These are phyloP conservation scores for Eupithecia subfuscata DNA, from an alignment of 2,888 invertebrate genomes.

Conservation along the genomic window DNA sequence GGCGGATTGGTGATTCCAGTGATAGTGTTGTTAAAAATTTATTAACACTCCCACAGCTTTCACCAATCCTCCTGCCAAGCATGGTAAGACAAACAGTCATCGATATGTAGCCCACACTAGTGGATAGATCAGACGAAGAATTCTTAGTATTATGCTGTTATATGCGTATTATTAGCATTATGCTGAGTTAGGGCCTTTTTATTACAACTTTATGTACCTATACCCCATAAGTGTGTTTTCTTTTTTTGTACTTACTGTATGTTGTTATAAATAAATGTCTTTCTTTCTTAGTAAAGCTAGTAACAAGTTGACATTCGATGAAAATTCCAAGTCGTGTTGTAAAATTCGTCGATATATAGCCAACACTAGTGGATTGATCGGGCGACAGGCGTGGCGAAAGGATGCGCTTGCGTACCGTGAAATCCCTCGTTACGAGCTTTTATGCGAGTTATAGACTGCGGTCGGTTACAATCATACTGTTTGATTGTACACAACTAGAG, in stretches of 20 bases:
- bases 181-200: too few relatives aligned
- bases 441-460: slow-evolving; percentile 48
- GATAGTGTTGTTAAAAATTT: too few relatives aligned
- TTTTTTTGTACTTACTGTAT: too few relatives aligned
- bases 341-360: not conserved
- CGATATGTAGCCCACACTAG: not conserved
- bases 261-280: too few relatives aligned
- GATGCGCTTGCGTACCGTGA: slow-evolving; percentile 80
- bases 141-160: too few relatives aligned
- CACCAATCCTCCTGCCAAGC: too few relatives aligned
- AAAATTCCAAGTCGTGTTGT: not conserved
- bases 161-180: too few relatives aligned
- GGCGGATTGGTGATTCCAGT: too few relatives aligned
- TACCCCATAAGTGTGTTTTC: too few relatives aligned
- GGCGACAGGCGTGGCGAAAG: slow-evolving; percentile 78
- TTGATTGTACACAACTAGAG: slow-evolving; percentile 41
- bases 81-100: not conserved
- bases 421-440: slow-evolving; percentile 73
- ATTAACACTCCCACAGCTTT: too few relatives aligned
- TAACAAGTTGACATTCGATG: not conserved
- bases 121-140: not conserved
- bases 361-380: slow-evolving; percentile 59
- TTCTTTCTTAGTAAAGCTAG: too few relatives aligned
- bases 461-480: slow-evolving; percentile 44
- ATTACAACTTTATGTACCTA: too few relatives aligned